Base-by-base conservation (phyloP, 2,797 vertebrate genomes). In the Propithecus perrieri region DNA sequence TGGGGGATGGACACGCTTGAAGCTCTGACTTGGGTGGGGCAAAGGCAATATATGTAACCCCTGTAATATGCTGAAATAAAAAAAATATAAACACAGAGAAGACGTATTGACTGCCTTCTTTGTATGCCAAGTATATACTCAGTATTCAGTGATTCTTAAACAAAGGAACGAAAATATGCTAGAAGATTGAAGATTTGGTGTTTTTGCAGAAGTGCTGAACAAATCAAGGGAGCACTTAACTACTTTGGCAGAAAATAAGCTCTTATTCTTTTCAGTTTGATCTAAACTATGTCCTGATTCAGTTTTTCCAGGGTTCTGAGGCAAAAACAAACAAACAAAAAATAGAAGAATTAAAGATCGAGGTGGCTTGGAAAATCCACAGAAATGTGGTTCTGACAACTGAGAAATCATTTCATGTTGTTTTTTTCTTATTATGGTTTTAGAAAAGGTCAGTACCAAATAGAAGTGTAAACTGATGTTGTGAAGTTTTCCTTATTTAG, bases 401-500 rank as follows among this genome's bases (percentile, higher is more conserved):
- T 46, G 80, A 78, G 83, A 95, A 53, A 92, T 88, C 76, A 93
- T 72, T 89, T 97, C 59, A 53, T 83, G 61, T 85, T 86, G 43
- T 94, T 85, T 90, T 92, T 85, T 46, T 92, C 78, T 87, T 88
- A 50, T 85, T 83, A 75, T 79, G 10, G 2, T 69, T 92, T 92
- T 81, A 69, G 74, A 75, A 89, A 95, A 92, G 81, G 43, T 95
- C 90, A 95, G 10, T 76, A 69, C 61, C 86, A 94, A 83, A 92
- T 76, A 22, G 43, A 75, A 79, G 55, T 41, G 43, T 76, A 85
- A 95, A 84, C 55, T 91, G 63, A 63, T 84, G 43, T 43, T 89
- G n/a, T 48, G 41, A 67, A 78, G 38, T 83, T 92, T 95, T 80
- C 90, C 91, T 88, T 84, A 85, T 83, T 96, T 92, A 84, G 91